Conservation (phyloP, 2,797 vertebrate genomes). For the Hafferia zeledoni region DNA sequence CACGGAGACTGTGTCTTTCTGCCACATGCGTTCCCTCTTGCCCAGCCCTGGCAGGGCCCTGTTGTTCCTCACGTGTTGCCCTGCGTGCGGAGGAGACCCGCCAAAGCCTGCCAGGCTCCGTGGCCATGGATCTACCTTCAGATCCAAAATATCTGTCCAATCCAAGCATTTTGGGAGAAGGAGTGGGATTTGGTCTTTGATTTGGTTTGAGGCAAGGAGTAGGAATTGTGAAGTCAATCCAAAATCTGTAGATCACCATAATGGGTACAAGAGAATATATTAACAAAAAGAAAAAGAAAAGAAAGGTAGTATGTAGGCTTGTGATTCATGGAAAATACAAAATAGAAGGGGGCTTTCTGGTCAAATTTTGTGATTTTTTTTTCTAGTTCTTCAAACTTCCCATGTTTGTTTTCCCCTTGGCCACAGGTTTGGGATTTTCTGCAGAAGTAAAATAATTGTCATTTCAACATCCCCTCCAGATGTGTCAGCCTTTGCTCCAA, state of each 20-base stretch:
- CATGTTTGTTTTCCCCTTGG: background rate
- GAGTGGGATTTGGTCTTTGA: background rate
- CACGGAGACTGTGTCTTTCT: conserved; percentile 31
- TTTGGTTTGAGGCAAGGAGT: background rate
- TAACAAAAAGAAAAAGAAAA: background rate
- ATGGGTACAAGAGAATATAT: background rate
- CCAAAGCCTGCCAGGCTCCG: background rate
- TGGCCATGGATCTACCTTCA: background rate
- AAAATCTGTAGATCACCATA: background rate
- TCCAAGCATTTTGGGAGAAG: background rate
- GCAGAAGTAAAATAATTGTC: background rate
- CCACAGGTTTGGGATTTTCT: background rate
- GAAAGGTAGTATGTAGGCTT: background rate
- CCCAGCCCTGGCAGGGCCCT: background rate
- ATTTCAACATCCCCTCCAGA: background rate
- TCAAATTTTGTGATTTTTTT: background rate
- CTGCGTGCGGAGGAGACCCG: rapidly evolving
- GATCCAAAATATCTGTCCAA: background rate
- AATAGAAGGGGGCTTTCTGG: background rate
- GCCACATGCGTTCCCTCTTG: background rate
- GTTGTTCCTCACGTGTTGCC: background rate
- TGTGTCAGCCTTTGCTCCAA: rapidly evolving
- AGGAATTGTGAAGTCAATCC: background rate
- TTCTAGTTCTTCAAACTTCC: background rate
- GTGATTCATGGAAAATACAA: background rate